phyloP scores from a whole-genome alignment of 2,797 vertebrate genomes.

The Fringilla coelebs region DNA sequence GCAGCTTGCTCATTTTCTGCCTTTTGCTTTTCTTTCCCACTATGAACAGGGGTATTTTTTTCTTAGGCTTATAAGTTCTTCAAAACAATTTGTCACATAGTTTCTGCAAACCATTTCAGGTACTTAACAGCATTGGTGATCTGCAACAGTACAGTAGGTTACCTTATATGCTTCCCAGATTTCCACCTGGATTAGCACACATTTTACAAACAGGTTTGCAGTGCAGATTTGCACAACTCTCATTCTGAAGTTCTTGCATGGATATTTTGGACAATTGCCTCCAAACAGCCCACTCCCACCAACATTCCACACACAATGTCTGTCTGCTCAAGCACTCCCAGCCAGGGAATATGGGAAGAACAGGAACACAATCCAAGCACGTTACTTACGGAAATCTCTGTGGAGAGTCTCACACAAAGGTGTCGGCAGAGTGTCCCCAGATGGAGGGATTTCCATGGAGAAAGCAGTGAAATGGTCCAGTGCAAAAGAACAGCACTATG shows the following conservation, averaged over 20 bases:
- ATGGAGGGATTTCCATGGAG: neutral
- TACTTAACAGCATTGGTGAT: neutral
- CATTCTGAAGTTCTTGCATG: neutral
- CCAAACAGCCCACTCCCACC: neutral
- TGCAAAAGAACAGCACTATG: neutral
- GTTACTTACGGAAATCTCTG: neutral
- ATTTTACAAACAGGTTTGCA: neutral
- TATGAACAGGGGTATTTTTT: neutral
- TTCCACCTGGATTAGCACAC: neutral
- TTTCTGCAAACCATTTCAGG: neutral
- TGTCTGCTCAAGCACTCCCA: neutral
- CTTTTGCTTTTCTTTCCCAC: neutral
- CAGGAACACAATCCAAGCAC: neutral
- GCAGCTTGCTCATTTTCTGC: neutral
- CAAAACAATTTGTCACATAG: neutral
- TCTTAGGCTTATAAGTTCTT: neutral
- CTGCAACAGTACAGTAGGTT: neutral
- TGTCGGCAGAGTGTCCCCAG: neutral
- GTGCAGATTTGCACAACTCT: neutral
- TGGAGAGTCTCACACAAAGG: neutral
- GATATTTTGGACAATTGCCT: neutral
- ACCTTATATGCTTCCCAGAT: neutral
- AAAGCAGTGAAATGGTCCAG: neutral
- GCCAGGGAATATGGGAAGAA: neutral
- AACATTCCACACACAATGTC: fast-evolving